A percentile compares a stretch with the other conserved stretches of the same genome.
These are phyloP conservation scores for Ctenopoma multispine DNA, from an alignment of 2,797 vertebrate genomes.

Conservation along the genomic window DNA sequence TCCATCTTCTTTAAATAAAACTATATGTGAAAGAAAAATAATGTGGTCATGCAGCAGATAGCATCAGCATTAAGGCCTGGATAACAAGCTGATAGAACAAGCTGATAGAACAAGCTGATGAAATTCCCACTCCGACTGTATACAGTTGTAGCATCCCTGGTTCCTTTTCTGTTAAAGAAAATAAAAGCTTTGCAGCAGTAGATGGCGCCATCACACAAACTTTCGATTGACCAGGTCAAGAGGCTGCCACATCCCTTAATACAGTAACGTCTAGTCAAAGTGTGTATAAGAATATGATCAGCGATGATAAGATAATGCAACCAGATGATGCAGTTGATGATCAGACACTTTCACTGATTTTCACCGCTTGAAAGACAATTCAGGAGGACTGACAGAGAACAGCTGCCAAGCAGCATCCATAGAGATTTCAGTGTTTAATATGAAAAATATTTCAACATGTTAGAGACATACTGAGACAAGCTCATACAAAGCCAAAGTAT, in stretches of 20 bases:
- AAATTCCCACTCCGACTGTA: neutral
- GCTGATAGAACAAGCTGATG: neutral
- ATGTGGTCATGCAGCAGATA: too few relatives aligned
- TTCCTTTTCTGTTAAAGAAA: neutral
- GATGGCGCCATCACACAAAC: constrained; percentile 53
- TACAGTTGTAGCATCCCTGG: neutral
- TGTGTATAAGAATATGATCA: constrained; percentile 8
- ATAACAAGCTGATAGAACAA: neutral
- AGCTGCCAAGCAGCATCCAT: neutral
- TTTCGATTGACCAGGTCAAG: constrained; percentile 9
- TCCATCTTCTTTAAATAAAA: too few relatives aligned
- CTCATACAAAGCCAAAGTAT: constrained; percentile 2
- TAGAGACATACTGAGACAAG: neutral
- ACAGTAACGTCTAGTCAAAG: neutral
- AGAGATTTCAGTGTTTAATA: constrained; percentile 1
- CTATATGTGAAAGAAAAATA: neutral
- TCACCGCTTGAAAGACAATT: constrained; percentile 8
- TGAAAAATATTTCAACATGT: constrained; percentile 8
- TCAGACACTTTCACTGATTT: constrained; percentile 14
- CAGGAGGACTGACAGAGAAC: neutral
- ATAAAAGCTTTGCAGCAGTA: constrained; percentile 42
- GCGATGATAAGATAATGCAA: constrained; percentile 25
- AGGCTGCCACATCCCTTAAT: neutral
- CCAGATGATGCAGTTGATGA: constrained; percentile 22
- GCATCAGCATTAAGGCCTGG: neutral